A percentile compares a stretch with the other conserved stretches of the same genome.
Conservation (phyloP, 2,113 vertebrate genomes). For the Nicator chloris region DNA sequence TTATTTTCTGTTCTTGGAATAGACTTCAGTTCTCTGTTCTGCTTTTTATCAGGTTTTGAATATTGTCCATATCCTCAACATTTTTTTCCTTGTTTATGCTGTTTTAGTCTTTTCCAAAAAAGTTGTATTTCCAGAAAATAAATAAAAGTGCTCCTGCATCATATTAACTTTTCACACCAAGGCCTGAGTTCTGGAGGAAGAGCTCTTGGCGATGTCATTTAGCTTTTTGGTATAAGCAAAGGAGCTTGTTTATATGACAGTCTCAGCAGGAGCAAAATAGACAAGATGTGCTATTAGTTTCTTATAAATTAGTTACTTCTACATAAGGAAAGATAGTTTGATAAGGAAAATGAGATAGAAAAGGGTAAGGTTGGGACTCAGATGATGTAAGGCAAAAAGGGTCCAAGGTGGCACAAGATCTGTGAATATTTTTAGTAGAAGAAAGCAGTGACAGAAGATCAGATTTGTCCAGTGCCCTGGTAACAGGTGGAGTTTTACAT, state of each 20-base stretch:
- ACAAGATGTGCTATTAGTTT: background rate
- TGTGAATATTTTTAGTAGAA: background rate
- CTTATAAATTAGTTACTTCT: background rate
- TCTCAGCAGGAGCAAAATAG: background rate
- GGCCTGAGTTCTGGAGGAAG: background rate
- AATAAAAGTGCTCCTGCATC: background rate
- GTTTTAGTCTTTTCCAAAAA: slow-evolving; percentile 5
- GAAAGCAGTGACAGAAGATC: background rate
- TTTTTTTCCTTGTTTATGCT: background rate
- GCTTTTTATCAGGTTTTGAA: slow-evolving; percentile 62
- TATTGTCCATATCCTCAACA: background rate
- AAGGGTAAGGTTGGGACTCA: background rate
- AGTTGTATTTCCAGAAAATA: slow-evolving; percentile 26
- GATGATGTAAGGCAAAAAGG: background rate
- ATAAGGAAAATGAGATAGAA: background rate
- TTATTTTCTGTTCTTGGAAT: slow-evolving; percentile 49
- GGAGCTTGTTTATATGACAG: background rate
- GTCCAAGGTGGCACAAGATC: background rate
- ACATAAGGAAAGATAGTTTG: background rate
- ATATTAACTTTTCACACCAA: background rate
- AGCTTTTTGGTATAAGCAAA: background rate
- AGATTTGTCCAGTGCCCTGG: background rate
- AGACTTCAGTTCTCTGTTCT: slow-evolving; percentile 14
- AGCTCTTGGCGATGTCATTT: background rate
- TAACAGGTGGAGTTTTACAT: background rate